These are phyloP conservation scores for Gorsachius goisagi DNA, from an alignment of 2,113 vertebrate species.

Conservation along the genomic window DNA sequence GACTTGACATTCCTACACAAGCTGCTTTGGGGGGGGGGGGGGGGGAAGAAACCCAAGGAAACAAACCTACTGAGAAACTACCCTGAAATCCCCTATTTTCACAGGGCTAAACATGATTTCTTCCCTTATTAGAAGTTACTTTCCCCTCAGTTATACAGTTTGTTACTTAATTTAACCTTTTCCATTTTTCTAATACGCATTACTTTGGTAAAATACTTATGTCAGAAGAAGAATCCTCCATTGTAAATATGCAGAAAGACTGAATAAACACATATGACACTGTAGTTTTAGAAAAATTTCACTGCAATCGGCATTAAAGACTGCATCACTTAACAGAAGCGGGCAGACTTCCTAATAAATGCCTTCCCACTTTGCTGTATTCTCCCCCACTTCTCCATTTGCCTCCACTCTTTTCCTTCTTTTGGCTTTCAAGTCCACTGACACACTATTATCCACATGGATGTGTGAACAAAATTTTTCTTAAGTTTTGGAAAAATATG, in stretches of 20 bases:
- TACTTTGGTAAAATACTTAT: background rate
- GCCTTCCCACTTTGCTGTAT: background rate
- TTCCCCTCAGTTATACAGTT: background rate
- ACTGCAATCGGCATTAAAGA: background rate
- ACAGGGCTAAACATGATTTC: background rate
- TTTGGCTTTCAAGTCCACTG: background rate
- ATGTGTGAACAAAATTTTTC: background rate
- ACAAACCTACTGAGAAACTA: background rate
- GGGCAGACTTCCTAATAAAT: background rate
- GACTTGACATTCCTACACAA: background rate
- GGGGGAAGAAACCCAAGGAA: background rate
- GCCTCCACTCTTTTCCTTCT: background rate
- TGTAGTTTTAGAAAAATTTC: background rate
- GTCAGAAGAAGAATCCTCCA: background rate
- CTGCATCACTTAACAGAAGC: background rate
- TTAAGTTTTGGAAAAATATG: background rate
- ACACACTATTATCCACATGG: background rate
- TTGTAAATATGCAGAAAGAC: background rate
- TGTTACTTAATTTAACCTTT: background rate
- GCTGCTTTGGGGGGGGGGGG: background rate
- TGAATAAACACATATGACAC: background rate
- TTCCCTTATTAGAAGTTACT: conserved; percentile 5
- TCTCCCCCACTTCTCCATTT: background rate
- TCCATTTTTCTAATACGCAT: background rate
- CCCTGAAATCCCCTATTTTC: background rate